Evolutionary conservation across 2,888 invertebrate genomes (phyloP).

Genomic region (Euproctis similis): DNA sequence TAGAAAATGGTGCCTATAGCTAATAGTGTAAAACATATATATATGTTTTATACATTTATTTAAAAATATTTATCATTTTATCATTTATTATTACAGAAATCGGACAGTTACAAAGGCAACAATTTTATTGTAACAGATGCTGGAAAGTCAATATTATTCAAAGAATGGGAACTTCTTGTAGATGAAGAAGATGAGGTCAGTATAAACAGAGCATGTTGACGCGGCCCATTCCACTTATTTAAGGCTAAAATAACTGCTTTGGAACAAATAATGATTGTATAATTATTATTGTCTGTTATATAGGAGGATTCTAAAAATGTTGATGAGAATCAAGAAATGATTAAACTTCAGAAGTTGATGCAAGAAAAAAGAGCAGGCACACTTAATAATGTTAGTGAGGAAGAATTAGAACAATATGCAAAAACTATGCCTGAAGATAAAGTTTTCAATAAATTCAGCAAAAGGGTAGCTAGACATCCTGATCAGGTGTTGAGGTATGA

Average conservation of each 20-base stretch:
- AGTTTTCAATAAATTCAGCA: conserved; percentile 85
- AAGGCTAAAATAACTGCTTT: too few relatives aligned
- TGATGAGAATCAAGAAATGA: conserved; percentile 64
- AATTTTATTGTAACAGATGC: conserved; percentile 49
- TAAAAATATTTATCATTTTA: background rate
- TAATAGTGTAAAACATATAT: too few relatives aligned
- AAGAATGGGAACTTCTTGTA: conserved; percentile 79
- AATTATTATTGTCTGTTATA: too few relatives aligned
- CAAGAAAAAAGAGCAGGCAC: conserved; percentile 78
- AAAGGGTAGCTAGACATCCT: conserved; percentile 80
- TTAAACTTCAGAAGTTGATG: conserved; percentile 63
- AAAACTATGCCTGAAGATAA: conserved; percentile 79
- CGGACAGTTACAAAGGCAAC: conserved; percentile 17
- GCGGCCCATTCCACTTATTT: too few relatives aligned
- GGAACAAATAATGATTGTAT: too few relatives aligned
- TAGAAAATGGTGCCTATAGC: background rate
- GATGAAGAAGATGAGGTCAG: conserved; percentile 65
- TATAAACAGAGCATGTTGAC: too few relatives aligned
- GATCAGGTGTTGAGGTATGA: conserved; percentile 90
- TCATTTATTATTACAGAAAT: conserved; percentile 25
- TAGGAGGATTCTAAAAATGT: conserved; percentile 58
- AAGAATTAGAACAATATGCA: conserved; percentile 83
- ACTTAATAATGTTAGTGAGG: conserved; percentile 77
- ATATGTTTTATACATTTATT: background rate
- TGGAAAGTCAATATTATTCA: conserved; percentile 67